These are phyloP conservation scores for Glomeris maerens DNA, from an alignment of 1,140 invertebrate species.

Conservation along the genomic window DNA sequence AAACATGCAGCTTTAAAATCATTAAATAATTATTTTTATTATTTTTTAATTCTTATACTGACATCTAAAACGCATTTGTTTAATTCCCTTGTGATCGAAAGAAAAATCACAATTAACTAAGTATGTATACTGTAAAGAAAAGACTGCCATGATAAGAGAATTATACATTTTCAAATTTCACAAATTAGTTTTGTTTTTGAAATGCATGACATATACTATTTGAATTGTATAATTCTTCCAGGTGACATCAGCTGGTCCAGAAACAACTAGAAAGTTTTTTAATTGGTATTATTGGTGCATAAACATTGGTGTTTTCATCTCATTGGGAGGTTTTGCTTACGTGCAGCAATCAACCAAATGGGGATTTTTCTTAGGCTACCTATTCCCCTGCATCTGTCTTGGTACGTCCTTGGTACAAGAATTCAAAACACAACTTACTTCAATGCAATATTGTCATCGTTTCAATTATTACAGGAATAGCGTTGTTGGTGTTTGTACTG, in stretches of 20 bases:
- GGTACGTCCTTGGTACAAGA: conserved; percentile 2
- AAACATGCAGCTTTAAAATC: too few relatives aligned
- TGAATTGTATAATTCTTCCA: conserved; percentile 14
- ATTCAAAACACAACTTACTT: too few relatives aligned
- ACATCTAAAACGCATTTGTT: too few relatives aligned
- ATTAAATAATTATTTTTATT: too few relatives aligned
- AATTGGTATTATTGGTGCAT: conserved; percentile 41
- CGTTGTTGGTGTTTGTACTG: conserved; percentile 24
- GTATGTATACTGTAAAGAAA: neutral
- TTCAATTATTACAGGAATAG: conserved; percentile 11
- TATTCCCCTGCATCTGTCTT: conserved; percentile 28
- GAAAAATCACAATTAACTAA: neutral
- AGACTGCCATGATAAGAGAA: too few relatives aligned
- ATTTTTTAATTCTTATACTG: too few relatives aligned
- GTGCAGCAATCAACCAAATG: conserved; percentile 30
- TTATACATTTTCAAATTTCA: too few relatives aligned
- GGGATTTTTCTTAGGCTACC: conserved; percentile 34
- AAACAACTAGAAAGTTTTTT: conserved; percentile 33
- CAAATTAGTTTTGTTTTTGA: conserved; percentile 1
- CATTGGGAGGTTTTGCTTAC: conserved; percentile 33
- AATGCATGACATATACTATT: conserved; percentile 1
- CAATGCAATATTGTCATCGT: too few relatives aligned
- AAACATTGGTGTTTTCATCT: conserved; percentile 36
- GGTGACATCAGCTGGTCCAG: conserved; percentile 29
- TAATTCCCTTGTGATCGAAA: too few relatives aligned